Base-by-base conservation (phyloP, 2,888 invertebrate genomes). In the Pollenia griseotomentosa region DNA sequence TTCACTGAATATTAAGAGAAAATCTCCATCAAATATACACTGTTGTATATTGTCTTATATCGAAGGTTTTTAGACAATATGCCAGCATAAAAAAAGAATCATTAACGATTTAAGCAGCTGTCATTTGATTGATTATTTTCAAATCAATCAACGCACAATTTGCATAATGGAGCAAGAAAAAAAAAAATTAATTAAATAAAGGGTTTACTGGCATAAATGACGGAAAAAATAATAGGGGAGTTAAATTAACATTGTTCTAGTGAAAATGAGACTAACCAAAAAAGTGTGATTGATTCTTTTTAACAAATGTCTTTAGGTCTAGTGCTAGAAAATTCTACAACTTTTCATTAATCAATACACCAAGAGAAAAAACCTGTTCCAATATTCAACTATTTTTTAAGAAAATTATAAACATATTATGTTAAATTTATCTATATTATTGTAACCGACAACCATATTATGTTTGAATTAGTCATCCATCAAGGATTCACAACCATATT, bases 61-160 rank as follows among this genome's bases (percentile, higher is more conserved):
- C 10, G n/a, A 42, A 2, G 8, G n/a, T 44, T 63, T 14, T n/a
- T 10, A 63, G 3, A 63, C 19, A 23, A 9, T 71, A 33, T 33
- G 33, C 33, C 33, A 33, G 6, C 4, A 33, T 6, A 33, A 33
- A 33, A 33, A 33, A 6, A 33, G 33, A 33, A 33, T 33, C 53
- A 9, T 23, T 23, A 55, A 55, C 46, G 48, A 11, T 75, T 40
- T 19, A 42, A 53, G 19, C 75, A 77, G 63, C 48, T 77, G 65
- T 12, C 53, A 40, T 53, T 77, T 77, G 75, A 77, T 77, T 77
- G 75, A 77, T 77, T 61, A 63, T 40, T n/a, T 19, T 57, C 57
- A 57, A 12, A 10, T 57, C 11, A 19, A 23, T 57, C 5, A 57
- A 19, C 19, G 57, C 23, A 23, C 23, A 57, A 11, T 57, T 57